phyloP scores from a whole-genome alignment of 2,113 vertebrate genomes.

The Theropithecus gelada region DNA sequence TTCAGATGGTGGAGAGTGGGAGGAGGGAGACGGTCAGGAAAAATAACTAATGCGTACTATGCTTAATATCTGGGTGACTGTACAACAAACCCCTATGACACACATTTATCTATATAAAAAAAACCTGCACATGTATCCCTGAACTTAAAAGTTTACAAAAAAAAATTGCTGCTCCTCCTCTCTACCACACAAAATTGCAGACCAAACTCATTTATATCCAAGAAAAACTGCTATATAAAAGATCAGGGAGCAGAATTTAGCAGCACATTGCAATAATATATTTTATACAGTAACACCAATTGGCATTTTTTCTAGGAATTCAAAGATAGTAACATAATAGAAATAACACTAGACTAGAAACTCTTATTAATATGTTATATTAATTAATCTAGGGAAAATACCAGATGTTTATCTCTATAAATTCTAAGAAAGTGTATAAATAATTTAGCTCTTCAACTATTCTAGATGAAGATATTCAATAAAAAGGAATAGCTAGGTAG shows the following conservation, averaged over 20 bases:
- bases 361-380: background rate
- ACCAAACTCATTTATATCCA: background rate
- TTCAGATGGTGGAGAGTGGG: no score
- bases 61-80: no score
- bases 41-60: no score
- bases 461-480: background rate
- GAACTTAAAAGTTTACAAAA: no score
- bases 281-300: background rate
- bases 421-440: background rate
- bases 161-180: background rate
- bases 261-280: background rate
- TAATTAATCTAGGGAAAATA: background rate
- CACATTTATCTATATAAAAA: no score
- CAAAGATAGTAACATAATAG: background rate
- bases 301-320: background rate
- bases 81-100: no score
- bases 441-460: background rate
- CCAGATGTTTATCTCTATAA: background rate
- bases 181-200: background rate
- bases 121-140: no score
- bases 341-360: conserved; percentile 11
- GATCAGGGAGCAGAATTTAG: background rate
- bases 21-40: no score
- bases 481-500: background rate
- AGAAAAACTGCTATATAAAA: background rate